These are phyloP conservation scores for Lithophane socia DNA, from an alignment of 2,888 invertebrate genomes.

Conservation along the genomic window DNA sequence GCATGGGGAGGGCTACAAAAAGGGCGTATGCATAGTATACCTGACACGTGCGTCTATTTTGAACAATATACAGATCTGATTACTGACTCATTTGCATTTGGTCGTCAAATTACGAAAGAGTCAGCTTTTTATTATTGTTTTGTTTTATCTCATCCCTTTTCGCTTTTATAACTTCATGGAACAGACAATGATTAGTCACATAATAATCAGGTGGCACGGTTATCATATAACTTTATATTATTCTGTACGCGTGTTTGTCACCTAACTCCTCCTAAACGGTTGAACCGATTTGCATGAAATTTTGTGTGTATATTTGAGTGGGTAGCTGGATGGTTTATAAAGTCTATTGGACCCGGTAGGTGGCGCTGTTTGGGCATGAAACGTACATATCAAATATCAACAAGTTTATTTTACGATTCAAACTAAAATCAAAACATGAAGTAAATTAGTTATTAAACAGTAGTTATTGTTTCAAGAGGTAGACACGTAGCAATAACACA, in stretches of 20 bases:
- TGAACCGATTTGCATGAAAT: too few species aligned
- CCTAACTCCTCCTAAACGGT: too few species aligned
- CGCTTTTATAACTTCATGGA: background rate
- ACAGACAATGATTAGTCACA: background rate
- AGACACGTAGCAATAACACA: constrained; percentile 2
- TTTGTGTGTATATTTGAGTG: too few species aligned
- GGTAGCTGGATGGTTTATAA: too few species aligned
- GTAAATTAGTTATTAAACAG: background rate
- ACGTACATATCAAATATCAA: too few species aligned
- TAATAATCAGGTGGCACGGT: background rate
- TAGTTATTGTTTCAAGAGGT: constrained; percentile 14
- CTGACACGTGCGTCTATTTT: constrained; percentile 4
- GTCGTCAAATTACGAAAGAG: background rate
- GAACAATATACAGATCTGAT: constrained; percentile 1
- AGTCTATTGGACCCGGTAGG: too few species aligned
- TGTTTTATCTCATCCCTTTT: background rate
- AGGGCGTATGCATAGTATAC: background rate
- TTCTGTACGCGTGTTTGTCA: too few species aligned
- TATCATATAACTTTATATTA: too few species aligned
- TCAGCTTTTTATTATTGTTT: background rate
- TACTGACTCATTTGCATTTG: constrained; percentile 15
- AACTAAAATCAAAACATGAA: background rate
- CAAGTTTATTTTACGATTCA: background rate
- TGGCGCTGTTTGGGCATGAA: too few species aligned
- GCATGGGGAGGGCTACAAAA: constrained; percentile 10